These are phyloP conservation scores for Misgurnus anguillicaudatus DNA, from an alignment of 2,113 vertebrate genomes.

Conservation along the genomic window DNA sequence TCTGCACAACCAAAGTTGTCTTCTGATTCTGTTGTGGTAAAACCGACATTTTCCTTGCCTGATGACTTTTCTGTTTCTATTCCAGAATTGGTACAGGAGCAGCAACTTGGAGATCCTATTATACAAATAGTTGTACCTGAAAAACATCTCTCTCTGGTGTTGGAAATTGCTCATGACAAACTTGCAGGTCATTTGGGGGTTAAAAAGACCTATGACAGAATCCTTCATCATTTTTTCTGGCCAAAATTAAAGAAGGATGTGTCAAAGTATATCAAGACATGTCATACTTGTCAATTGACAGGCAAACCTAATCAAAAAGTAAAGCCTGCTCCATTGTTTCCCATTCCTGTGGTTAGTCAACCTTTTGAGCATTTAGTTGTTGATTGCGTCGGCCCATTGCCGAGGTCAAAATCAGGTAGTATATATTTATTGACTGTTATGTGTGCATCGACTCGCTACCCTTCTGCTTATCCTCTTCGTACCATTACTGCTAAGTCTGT, in stretches of 20 bases:
- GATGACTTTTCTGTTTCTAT: not conserved
- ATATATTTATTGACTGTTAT: not conserved
- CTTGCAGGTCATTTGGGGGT: not conserved
- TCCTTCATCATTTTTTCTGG: not conserved
- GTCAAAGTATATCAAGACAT: not conserved
- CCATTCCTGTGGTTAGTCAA: not conserved
- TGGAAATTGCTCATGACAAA: not conserved
- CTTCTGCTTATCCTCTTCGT: not conserved
- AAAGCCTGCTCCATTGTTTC: not conserved
- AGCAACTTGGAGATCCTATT: not conserved
- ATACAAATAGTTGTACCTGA: not conserved
- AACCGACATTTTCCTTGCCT: not conserved
- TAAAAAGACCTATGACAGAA: not conserved
- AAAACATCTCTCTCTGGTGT: not conserved
- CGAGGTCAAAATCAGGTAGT: not conserved
- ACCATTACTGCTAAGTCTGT: not conserved
- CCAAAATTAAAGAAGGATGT: not conserved
- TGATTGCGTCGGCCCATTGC: too few species aligned
- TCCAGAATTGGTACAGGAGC: not conserved
- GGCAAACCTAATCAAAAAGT: not conserved
- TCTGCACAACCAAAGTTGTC: not conserved
- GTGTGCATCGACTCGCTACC: not conserved
- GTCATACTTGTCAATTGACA: not conserved
- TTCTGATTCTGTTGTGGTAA: too few species aligned
- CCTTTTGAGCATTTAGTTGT: not conserved